Evolutionary conservation across 2,797 vertebrate species (phyloP), one percentile per base, ranked within the genome.

Genomic region (Protonibea diacanthus): DNA sequence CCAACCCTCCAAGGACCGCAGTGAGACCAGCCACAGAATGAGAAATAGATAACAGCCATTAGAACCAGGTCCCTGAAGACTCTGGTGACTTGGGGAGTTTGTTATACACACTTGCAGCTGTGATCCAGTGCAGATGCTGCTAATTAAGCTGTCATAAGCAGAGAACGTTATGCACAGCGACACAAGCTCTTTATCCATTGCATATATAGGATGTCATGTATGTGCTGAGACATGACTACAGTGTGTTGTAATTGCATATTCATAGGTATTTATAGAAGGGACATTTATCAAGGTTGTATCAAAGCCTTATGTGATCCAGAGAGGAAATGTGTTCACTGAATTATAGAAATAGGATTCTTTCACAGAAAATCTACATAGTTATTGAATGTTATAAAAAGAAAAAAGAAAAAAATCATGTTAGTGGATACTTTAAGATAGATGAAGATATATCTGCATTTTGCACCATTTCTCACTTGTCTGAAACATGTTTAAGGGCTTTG

Each of bases 81-180:
- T 63, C 8, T 29, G 38, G 45, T 73, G 48, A 83, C 71, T 67
- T 57, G n/a, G 76, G 71, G 64, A 76, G 71, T 81, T 76, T 68
- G 23, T 79, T 53, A 52, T 33, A 51, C 38, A 51, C 15, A 29
- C 66, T 38, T 47, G 58, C 33, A 18, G 23, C 44, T 27, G 58
- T 59, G 72, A 69, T 57, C 45, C 25, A 72, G 57, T 40, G 45
- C 67, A 75, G 57, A 83, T 55, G 49, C 51, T 72, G 62, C 78
- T 85, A 78, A 91, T 89, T 76, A 85, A 44, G 51, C 71, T 61
- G 29, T 57, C 52, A 72, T 78, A 82, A 71, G 70, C 0, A 49
- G 51, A 64, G 18, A 74, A 59, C 14, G 40, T 68, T 81, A 84
- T 76, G 77, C 73, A 71, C 56, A 58, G 76, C 51, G 59, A 53